Base-by-base conservation (phyloP, 2,888 invertebrate species). In the Mesorhabditis sp. region DNA sequence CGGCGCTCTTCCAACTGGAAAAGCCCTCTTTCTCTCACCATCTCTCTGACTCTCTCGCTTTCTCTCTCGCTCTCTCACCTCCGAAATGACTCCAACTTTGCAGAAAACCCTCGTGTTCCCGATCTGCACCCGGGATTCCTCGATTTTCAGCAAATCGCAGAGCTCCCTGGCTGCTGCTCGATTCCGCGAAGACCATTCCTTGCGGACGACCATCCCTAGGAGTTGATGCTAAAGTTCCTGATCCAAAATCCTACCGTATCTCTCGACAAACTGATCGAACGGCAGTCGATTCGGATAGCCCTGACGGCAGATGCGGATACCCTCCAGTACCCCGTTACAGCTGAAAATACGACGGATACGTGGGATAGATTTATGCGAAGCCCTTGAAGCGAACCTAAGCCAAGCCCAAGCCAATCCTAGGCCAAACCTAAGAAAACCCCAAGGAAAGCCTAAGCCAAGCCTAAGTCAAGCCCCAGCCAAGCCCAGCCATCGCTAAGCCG, bases 311-410 rank as follows among this genome's bases (percentile, higher is more conserved):
- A 98, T 98, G 94, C 98, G 95, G 91, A 98, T 98, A 90, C 97
- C 98, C 92, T 98, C 98, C 91, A 98, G 93, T 90, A 98, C 98
- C 93, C 98, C 98, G 92, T 98, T 98, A 92, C 98, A 98, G 86
- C 95, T 95, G 88, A 62, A 67, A 65, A 43, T 66, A 13, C 28
- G 28, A 28, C 28, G 28, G 28, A 28, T 28, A 50, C 13, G 7
- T 50, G 10, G 7, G 13, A 10, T 7, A 50, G 50, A 50, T 50
- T 50, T 2, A 50, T 50, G 50, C 50, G 13, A 50, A 50, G 50
- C 2, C 13, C 6, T 50, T 50, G 13, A 13, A 50, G 6, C 50
- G 2, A 28, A 28, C 28, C 28, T 28, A 28, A 28, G 28, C 28
- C 28, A 1, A 28, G 28, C 28, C 28, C 28, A 28, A 28, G 28